phyloP scores from a whole-genome alignment of 2,888 invertebrate species.

The Dasypolia templi region DNA sequence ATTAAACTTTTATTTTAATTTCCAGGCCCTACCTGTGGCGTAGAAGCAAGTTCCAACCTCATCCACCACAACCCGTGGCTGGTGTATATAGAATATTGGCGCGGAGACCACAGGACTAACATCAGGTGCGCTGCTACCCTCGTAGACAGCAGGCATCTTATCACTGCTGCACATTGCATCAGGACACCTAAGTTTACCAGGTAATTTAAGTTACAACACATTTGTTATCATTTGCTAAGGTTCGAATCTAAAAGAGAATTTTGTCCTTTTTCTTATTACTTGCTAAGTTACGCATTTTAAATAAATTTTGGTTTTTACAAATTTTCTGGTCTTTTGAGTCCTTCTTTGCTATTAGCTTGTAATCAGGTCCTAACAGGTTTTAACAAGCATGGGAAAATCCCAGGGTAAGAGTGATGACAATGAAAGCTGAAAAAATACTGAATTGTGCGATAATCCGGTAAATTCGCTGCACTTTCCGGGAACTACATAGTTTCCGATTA shows the following conservation, averaged over 20 bases:
- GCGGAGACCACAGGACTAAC: conserved; percentile 43
- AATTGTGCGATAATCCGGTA: not conserved
- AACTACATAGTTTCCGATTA: not conserved
- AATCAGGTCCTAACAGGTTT: not conserved
- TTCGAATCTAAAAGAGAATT: not conserved
- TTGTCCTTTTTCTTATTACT: not conserved
- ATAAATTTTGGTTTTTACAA: not conserved
- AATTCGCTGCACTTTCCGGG: not conserved
- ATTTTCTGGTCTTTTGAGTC: not conserved
- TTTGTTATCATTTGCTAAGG: not conserved
- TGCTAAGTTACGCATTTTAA: not conserved
- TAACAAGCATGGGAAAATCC: conserved; percentile 4
- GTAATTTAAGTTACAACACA: conserved; percentile 33
- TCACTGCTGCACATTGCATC: conserved; percentile 77
- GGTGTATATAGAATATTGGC: conserved; percentile 71
- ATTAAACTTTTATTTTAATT: not conserved
- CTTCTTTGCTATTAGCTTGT: not conserved
- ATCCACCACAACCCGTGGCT: conserved; percentile 75
- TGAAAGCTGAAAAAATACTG: not conserved
- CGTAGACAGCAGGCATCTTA: conserved; percentile 63
- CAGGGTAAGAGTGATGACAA: not conserved
- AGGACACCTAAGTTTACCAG: conserved; percentile 58
- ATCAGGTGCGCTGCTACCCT: conserved; percentile 71
- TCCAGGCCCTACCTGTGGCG: conserved; percentile 48
- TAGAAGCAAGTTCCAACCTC: conserved; percentile 62